These are phyloP conservation scores for Orientallactaga bullata DNA, from an alignment of 2,113 vertebrate genomes.

Conservation along the genomic window DNA sequence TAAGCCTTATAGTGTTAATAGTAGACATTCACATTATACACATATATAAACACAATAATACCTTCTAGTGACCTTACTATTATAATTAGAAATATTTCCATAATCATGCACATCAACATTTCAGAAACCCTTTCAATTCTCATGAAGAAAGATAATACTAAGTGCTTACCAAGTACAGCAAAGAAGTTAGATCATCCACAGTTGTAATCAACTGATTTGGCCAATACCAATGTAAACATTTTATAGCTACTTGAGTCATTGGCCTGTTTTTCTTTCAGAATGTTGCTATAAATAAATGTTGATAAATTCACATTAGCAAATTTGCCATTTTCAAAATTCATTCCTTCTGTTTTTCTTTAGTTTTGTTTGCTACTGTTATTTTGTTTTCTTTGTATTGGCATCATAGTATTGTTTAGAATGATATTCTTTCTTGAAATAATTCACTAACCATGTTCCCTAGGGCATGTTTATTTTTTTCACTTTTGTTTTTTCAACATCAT, in stretches of 20 bases:
- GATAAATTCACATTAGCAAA: not conserved
- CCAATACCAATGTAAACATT: constrained; percentile 24
- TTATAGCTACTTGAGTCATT: not conserved
- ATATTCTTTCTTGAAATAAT: constrained; percentile 53
- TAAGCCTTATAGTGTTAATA: constrained; percentile 36
- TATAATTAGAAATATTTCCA: not conserved
- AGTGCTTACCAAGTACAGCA: not conserved
- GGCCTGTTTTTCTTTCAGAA: constrained; percentile 1
- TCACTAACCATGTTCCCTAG: constrained; percentile 36
- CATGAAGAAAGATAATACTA: not conserved
- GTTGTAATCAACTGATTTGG: not conserved
- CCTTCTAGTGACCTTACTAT: constrained; percentile 26
- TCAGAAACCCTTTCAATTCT: constrained; percentile 12
- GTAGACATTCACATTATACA: not conserved
- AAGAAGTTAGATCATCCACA: not conserved
- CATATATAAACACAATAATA: not conserved
- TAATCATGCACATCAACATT: constrained; percentile 13
- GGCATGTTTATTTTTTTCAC: constrained; percentile 47
- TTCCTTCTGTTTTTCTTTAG: constrained; percentile 1
- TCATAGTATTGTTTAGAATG: constrained; percentile 31
- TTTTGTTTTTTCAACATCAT: constrained; percentile 53
- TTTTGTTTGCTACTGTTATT: constrained; percentile 44
- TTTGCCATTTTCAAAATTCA: not conserved
- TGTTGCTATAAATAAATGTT: constrained; percentile 38
- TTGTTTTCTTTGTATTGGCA: constrained; percentile 25